These are phyloP conservation scores for Hydrotaea diabolus DNA, from an alignment of 2,888 invertebrate species.

Conservation along the genomic window DNA sequence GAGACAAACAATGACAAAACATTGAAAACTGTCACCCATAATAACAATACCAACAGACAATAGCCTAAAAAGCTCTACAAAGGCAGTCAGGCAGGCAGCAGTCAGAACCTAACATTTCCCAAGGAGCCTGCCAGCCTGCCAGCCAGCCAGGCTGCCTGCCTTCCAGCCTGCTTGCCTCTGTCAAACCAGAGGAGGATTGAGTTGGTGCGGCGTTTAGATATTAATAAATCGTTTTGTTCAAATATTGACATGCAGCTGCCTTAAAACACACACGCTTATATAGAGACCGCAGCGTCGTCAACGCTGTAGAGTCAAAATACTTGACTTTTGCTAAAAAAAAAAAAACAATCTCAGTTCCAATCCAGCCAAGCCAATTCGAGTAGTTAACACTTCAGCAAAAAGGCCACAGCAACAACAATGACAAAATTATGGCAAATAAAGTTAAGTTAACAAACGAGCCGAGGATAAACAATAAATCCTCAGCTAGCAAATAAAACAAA, in stretches of 20 bases:
- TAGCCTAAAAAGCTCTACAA: neutral
- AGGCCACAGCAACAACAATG: slow-evolving; percentile 13
- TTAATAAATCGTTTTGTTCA: slow-evolving; percentile 65
- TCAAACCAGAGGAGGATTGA: slow-evolving; percentile 18
- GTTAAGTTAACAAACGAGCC: slow-evolving; percentile 32
- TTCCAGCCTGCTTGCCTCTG: neutral
- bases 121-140: neutral
- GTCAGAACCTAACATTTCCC: slow-evolving; percentile 12
- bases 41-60: slow-evolving; percentile 35
- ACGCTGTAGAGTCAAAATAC: slow-evolving; percentile 33
- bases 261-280: slow-evolving; percentile 5
- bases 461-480: slow-evolving; percentile 53
- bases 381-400: slow-evolving; percentile 61
- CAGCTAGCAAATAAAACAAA: too few relatives aligned
- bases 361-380: slow-evolving; percentile 33
- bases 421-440: slow-evolving; percentile 36
- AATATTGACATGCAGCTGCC: slow-evolving; percentile 66
- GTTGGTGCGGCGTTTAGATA: slow-evolving; percentile 39
- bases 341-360: neutral
- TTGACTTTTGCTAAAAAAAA: slow-evolving; percentile 36
- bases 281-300: neutral
- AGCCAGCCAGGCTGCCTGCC: neutral
- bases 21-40: slow-evolving; percentile 65
- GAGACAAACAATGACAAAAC: slow-evolving; percentile 68
- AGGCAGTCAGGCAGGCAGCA: too few relatives aligned